Conservation (phyloP, 23 tunicate species). For the Botrylloides violaceus region DNA sequence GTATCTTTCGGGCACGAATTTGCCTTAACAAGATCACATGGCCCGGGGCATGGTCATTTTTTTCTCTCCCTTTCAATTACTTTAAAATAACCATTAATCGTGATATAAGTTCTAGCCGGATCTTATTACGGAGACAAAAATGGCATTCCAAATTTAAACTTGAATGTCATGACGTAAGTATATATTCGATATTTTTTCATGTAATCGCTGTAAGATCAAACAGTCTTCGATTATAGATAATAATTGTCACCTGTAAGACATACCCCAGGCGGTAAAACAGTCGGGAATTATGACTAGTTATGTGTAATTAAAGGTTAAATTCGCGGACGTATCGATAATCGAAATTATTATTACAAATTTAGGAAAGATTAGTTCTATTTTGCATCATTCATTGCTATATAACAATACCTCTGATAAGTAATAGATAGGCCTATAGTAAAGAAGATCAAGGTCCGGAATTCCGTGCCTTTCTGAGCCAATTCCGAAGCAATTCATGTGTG, state of each 20-base stretch:
- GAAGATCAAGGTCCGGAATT: no score
- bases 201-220: not conserved
- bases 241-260: not conserved
- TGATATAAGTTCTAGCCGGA: not conserved
- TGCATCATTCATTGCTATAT: no score
- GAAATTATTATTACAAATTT: no score
- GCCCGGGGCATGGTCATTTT: not conserved
- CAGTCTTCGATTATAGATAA: not conserved
- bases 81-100: not conserved
- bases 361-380: no score
- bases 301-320: not conserved
- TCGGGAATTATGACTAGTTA: not conserved
- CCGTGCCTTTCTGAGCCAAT: no score
- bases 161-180: not conserved
- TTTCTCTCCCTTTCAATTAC: not conserved
- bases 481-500: no score
- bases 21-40: not conserved
- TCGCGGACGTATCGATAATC: not conserved
- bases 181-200: not conserved
- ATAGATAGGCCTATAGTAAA: no score
- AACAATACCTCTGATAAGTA: no score
- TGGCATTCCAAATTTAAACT: not conserved
- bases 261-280: not conserved
- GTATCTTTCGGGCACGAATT: no score
- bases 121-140: not conserved